Conservation (phyloP, 2,797 vertebrate genomes). For the Varecia variegata region DNA sequence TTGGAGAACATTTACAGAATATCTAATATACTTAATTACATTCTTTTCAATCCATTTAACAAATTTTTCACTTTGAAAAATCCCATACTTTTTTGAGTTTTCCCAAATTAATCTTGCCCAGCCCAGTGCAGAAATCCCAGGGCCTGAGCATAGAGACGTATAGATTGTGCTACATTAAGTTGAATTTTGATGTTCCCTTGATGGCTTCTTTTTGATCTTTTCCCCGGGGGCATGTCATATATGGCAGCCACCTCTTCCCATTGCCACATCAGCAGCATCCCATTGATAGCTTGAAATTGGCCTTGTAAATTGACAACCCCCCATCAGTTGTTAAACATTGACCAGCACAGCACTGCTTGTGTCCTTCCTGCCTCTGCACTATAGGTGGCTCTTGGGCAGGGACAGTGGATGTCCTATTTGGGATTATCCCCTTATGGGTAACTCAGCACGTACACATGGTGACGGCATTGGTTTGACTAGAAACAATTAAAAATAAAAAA, state of each 20-base stretch:
- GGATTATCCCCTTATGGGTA: not conserved
- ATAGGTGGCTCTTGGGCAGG: not conserved
- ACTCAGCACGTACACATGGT: not conserved
- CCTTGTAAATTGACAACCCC: not conserved
- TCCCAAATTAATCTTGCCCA: not conserved
- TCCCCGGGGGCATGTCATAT: not conserved
- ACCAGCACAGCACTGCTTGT: not conserved
- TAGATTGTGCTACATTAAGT: not conserved
- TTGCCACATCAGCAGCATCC: not conserved
- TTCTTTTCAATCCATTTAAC: not conserved
- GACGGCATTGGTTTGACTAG: not conserved
- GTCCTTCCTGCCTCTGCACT: not conserved
- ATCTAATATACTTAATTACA: not conserved
- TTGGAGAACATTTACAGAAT: not conserved
- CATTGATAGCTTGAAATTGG: not conserved
- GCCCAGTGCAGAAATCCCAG: not conserved
- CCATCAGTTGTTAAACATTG: accelerated
- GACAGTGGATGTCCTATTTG: not conserved
- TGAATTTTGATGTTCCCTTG: not conserved
- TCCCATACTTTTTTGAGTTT: not conserved
- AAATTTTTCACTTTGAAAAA: constrained; percentile 1
- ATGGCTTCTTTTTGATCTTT: not conserved
- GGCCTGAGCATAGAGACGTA: not conserved
- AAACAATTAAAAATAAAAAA: not conserved
- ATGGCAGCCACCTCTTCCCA: not conserved